Evolutionary conservation across 2,888 invertebrate genomes (phyloP), one percentile per base, ranked within the genome.

Genomic region (Aelia acuminata): DNA sequence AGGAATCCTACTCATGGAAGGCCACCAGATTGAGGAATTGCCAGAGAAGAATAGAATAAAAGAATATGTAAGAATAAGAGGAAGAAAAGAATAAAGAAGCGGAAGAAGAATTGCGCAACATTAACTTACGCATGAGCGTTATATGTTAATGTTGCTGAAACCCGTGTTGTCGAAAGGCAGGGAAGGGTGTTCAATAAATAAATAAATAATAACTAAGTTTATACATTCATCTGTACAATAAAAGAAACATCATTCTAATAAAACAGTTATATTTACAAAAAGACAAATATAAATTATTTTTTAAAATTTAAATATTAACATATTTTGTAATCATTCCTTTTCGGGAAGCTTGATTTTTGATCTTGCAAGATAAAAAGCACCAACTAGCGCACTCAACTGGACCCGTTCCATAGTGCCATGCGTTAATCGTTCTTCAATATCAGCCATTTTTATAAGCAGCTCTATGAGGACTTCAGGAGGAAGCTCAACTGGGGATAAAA

Each of bases 341-440:
- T 70, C 50, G 15, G 87, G 47, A 5, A 48, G 57, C 70, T 90
- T 90, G 48, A 91, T 90, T 86, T 91, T 93, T 90, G 95, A 94
- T 89, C 97, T 94, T 20, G 96, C 96, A 50, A 94, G 93, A 91
- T 97, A 96, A 93, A 99, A 99, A 11, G 96, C 96, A n/a, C 97
- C 95, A 87, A 99, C 95, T 87, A 99, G 94, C 0, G 98, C 95
- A 88, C 97, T 96, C 26, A 98, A 93, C 93, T 99, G 99, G 84
- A 98, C 94, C 90, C 96, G 95, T 93, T 99, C 99, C 92, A 95
- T 96, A 90, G 97, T 96, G 47, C 99, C 99, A 90, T 95, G 94
- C 0, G 97, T 94, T 50, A 99, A 93, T 53, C 98, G 94, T 92
- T 96, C 95, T 93, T 99, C 99, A 88, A 98, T 95, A 90, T 97